Percentiles rank a stretch among this genome's conserved stretches.
phyloP scores from a whole-genome alignment of 2,113 vertebrate species.

The Paralichthys olivaceus region DNA sequence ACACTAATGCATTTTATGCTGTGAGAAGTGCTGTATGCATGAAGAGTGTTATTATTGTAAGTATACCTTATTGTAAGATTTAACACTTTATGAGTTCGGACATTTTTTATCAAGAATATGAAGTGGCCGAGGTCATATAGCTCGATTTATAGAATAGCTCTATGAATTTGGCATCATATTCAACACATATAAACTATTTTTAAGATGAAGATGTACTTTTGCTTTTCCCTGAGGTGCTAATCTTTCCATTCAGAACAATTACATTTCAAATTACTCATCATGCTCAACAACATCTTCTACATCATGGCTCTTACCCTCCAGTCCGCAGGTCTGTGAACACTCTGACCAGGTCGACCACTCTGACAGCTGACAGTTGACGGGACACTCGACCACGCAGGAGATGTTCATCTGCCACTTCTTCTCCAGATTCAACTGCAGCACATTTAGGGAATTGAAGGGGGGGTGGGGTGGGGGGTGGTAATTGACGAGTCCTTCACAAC shows the following conservation, averaged over 20 bases:
- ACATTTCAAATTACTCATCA: too few relatives aligned
- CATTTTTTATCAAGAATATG: slow-evolving; percentile 1
- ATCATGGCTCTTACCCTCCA: slow-evolving; percentile 84
- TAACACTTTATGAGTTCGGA: neutral
- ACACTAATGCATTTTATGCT: too few relatives aligned
- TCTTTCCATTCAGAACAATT: too few relatives aligned
- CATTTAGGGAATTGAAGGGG: slow-evolving; percentile 6
- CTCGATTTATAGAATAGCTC: neutral
- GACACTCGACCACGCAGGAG: slow-evolving; percentile 94
- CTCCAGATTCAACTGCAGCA: slow-evolving; percentile 88
- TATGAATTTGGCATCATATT: neutral
- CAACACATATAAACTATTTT: neutral
- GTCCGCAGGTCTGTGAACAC: slow-evolving; percentile 93
- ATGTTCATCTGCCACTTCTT: slow-evolving; percentile 95
- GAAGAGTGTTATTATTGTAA: too few relatives aligned
- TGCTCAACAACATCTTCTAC: too few relatives aligned
- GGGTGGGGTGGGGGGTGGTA: neutral
- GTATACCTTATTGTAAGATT: too few relatives aligned
- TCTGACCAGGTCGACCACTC: slow-evolving; percentile 95
- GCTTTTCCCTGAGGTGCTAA: too few relatives aligned
- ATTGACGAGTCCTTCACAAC: neutral
- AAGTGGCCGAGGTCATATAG: too few relatives aligned
- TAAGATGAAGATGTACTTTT: neutral
- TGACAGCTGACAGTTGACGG: slow-evolving; percentile 96
- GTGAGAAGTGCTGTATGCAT: too few relatives aligned